Conservation (phyloP, 2,888 invertebrate species). For the Ceratothoa steindachneri region DNA sequence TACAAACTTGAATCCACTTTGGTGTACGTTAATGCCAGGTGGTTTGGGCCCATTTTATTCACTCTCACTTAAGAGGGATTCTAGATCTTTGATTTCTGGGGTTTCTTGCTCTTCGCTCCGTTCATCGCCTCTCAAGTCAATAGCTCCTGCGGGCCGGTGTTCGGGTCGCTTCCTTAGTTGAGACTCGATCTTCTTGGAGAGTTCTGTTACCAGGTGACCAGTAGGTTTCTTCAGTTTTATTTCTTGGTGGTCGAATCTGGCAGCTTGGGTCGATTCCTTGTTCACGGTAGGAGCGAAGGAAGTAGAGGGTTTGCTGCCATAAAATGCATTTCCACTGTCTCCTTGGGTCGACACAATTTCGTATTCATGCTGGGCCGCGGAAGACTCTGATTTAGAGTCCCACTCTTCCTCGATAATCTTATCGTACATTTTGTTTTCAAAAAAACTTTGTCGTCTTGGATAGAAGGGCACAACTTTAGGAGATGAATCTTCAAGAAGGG, state of each 20-base stretch:
- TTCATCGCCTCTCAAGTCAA: not conserved
- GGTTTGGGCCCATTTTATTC: no score
- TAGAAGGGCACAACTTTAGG: not conserved
- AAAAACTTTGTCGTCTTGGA: not conserved
- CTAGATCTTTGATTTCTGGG: not conserved
- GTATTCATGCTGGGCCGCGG: not conserved
- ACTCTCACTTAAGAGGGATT: not conserved
- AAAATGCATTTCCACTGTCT: not conserved
- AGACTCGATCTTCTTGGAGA: conserved; percentile 31
- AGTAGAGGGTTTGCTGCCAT: not conserved
- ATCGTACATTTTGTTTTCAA: not conserved
- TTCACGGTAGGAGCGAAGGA: not conserved
- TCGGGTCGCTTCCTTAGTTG: conserved; percentile 31
- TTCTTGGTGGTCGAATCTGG: conserved; percentile 5
- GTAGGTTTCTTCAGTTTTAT: conserved; percentile 41
- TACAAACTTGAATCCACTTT: no score
- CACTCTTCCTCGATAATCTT: not conserved
- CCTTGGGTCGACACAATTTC: not conserved
- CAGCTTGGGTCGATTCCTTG: not conserved
- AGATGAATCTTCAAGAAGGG: not conserved
- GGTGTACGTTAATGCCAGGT: no score
- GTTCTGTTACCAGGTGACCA: conserved; percentile 29
- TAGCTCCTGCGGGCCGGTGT: conserved; percentile 27
- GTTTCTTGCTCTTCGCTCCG: not conserved
- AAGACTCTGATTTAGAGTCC: not conserved